A percentile compares a stretch with the other conserved stretches of the same genome.
Evolutionary conservation across 2,888 invertebrate genomes (phyloP).

Genomic region (Beris chalybata): DNA sequence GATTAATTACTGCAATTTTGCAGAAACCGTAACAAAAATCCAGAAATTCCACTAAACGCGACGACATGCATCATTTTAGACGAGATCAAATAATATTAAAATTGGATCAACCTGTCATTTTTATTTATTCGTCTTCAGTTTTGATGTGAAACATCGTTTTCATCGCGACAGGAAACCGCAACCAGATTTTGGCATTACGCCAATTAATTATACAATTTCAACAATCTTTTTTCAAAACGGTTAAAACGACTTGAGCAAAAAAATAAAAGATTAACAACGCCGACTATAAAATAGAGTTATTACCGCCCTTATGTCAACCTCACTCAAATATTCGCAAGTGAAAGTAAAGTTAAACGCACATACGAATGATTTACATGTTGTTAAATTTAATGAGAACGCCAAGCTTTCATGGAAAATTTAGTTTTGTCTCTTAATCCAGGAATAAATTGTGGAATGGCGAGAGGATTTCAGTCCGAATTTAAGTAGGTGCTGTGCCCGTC

Average conservation of each 20-base stretch:
- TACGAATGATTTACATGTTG: background rate
- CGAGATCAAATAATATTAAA: background rate
- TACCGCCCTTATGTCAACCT: background rate
- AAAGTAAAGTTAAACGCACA: too few relatives aligned
- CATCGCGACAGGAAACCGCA: slow-evolving; percentile 20
- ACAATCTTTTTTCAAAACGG: slow-evolving; percentile 3
- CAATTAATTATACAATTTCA: slow-evolving; percentile 18
- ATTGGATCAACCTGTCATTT: background rate
- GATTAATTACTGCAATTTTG: background rate
- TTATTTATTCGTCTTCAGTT: background rate
- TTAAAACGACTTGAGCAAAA: slow-evolving; percentile 1
- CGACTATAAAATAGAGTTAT: slow-evolving; percentile 15
- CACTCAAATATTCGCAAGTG: background rate
- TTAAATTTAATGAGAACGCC: background rate
- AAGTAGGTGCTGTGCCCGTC: too few relatives aligned
- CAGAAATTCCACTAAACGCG: too few relatives aligned
- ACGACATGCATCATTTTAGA: too few relatives aligned
- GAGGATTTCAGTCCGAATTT: background rate
- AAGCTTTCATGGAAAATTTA: background rate
- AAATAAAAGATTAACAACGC: slow-evolving; percentile 8
- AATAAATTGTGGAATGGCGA: background rate
- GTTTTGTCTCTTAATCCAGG: background rate
- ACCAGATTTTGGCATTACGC: slow-evolving; percentile 1
- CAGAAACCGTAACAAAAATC: too few relatives aligned
- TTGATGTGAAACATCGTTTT: background rate